Percentiles rank a stretch among this genome's conserved stretches.
These are phyloP conservation scores for Drosophila eugracilis DNA, from an alignment of 1,140 invertebrate genomes.

Conservation along the genomic window DNA sequence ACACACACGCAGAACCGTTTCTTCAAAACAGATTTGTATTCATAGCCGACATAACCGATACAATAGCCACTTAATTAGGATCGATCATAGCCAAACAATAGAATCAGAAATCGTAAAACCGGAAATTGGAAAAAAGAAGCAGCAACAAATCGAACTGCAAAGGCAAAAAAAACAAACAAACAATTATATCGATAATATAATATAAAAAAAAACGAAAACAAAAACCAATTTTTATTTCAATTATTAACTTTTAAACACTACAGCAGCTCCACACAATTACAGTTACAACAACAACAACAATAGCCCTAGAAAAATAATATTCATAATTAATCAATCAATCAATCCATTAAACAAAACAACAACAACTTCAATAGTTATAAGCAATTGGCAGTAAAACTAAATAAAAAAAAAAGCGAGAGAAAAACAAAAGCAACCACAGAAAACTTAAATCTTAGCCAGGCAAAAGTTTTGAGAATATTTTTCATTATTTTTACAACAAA, in stretches of 20 bases:
- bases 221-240: slow-evolving; percentile 80
- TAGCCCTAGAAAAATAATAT: slow-evolving; percentile 75
- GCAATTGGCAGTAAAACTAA: slow-evolving; percentile 58
- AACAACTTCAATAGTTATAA: slow-evolving; percentile 70
- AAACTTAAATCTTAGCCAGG: slow-evolving; percentile 41
- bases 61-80: slow-evolving; percentile 75
- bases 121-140: slow-evolving; percentile 70
- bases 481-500: slow-evolving; percentile 63
- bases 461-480: slow-evolving; percentile 52
- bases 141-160: slow-evolving; percentile 62
- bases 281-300: slow-evolving; percentile 61
- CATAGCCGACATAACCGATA: slow-evolving; percentile 74
- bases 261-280: slow-evolving; percentile 57
- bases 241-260: slow-evolving; percentile 63
- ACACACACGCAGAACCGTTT: slow-evolving; percentile 42
- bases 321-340: slow-evolving; percentile 70
- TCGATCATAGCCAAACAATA: slow-evolving; percentile 65
- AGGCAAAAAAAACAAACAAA: slow-evolving; percentile 35
- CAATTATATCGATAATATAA: slow-evolving; percentile 22
- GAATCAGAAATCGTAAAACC: slow-evolving; percentile 34
- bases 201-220: slow-evolving; percentile 30
- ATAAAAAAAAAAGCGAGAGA: slow-evolving; percentile 18
- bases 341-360: slow-evolving; percentile 37
- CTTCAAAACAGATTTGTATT: slow-evolving; percentile 63
- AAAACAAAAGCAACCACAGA: slow-evolving; percentile 20